Base-by-base conservation (phyloP, 1,140 invertebrate genomes). In the Papilio glaucus region DNA sequence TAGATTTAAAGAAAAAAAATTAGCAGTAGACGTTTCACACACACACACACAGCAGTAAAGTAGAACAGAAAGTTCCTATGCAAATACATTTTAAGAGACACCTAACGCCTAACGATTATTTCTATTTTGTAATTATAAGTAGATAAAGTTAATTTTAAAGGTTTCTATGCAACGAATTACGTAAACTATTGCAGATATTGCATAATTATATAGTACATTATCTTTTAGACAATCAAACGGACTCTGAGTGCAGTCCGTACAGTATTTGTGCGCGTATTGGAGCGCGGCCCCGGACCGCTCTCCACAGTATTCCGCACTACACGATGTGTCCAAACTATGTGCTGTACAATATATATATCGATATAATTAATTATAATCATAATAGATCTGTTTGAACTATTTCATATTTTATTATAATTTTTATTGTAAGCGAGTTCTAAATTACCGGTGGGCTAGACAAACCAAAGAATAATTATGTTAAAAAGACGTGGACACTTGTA, bases 121-220 rank as follows among this genome's bases (percentile, higher is more conserved):
- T 85, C 80, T 85, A 85, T 85, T 84, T 85, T 84, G 72, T 88
- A 89, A 87, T 82, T 84, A 75, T 92, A 92, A 88, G 85, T 92
- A 90, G 85, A 77, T 83, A 84, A 86, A 82, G 76, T 82, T 90
- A 83, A 84, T 85, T 85, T 85, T 80, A 84, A 88, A 89, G 90
- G 90, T 92, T 92, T 92, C 89, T 82, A 87, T 83, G 84, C 90
- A 92, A 92, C 90, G 90, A 92, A 92, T 92, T 87, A 90, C 78
- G 76, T 87, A 85, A 84, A 85, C 73, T 71, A 84, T 80, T 80
- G 63, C 80, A 78, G 81, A 38, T 76, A 82, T 70, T 82, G 79
- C 81, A 76, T 63, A 39, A 26, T 57, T 10, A 21, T 65, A 75
- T 65, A 67, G 39, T 72, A 75, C 38, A 72, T 77, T 74, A 18